Evolutionary conservation across 2,113 vertebrate species (phyloP).

Genomic region (Stercorarius parasiticus): DNA sequence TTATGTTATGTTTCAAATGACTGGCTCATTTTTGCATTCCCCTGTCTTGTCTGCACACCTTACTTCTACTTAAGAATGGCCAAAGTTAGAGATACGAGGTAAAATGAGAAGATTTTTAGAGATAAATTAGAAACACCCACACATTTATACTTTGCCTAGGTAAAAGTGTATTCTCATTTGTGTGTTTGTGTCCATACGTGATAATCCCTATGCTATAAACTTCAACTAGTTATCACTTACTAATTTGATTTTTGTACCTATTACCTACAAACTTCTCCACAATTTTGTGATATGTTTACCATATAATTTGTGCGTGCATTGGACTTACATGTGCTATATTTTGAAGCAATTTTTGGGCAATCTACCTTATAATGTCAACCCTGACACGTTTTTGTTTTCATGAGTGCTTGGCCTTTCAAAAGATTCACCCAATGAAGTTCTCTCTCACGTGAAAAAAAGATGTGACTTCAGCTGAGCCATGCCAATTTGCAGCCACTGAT

Average conservation of each 20-base stretch:
- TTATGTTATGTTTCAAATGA: background rate
- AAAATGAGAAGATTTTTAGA: background rate
- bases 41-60: background rate
- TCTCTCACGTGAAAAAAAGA: background rate
- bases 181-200: rapidly evolving
- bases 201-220: background rate
- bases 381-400: background rate
- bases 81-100: background rate
- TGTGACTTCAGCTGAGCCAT: background rate
- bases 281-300: background rate
- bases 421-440: background rate
- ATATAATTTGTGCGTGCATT: background rate
- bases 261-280: background rate
- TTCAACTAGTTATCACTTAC: background rate
- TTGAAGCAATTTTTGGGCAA: rapidly evolving
- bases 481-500: background rate
- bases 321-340: rapidly evolving
- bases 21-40: background rate
- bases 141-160: background rate
- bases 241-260: background rate
- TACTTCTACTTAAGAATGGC: background rate
- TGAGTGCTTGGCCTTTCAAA: background rate
- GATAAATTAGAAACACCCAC: background rate
- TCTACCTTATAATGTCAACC: background rate
- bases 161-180: background rate